phyloP scores from a whole-genome alignment of 2,888 invertebrate genomes.

The Hermaeophaga mercurialis region DNA sequence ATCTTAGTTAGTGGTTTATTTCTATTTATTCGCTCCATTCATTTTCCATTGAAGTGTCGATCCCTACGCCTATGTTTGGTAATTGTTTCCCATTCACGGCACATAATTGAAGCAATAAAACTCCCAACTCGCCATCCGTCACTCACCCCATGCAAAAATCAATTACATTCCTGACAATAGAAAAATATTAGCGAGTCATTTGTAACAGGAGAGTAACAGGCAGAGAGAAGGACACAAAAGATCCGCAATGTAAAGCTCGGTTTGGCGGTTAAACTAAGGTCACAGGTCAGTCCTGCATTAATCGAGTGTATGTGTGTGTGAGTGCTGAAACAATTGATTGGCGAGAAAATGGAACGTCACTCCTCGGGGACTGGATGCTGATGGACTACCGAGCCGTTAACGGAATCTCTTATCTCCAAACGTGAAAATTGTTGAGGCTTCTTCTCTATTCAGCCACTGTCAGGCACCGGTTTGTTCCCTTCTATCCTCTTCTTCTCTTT shows the following conservation, averaged over 20 bases:
- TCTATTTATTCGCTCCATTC: no score
- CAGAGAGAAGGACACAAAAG: not conserved
- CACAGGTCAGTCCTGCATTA: conserved; percentile 6
- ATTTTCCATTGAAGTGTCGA: no score
- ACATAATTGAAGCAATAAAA: conserved; percentile 26
- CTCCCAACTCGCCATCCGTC: conserved; percentile 11
- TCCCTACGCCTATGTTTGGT: conserved; percentile 11
- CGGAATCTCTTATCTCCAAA: conserved; percentile 1
- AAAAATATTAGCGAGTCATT: conserved; percentile 20
- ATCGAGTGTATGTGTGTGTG: not conserved
- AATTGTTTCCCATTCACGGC: conserved; percentile 26
- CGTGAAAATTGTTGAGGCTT: conserved; percentile 1
- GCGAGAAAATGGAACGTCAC: conserved; percentile 7
- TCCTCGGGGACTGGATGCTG: not conserved
- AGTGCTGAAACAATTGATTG: conserved; percentile 8
- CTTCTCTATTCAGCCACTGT: no score
- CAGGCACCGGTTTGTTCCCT: no score
- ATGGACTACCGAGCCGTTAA: conserved; percentile 1
- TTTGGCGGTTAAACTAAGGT: conserved; percentile 1
- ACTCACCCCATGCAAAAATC: conserved; percentile 21
- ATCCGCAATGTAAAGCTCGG: not conserved
- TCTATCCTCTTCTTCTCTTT: no score
- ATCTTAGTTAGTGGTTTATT: no score
- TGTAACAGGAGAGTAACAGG: conserved; percentile 6
- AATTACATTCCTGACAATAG: conserved; percentile 23